These are phyloP conservation scores for Caloenas nicobarica DNA, from an alignment of 2,113 vertebrate species.

Conservation along the genomic window DNA sequence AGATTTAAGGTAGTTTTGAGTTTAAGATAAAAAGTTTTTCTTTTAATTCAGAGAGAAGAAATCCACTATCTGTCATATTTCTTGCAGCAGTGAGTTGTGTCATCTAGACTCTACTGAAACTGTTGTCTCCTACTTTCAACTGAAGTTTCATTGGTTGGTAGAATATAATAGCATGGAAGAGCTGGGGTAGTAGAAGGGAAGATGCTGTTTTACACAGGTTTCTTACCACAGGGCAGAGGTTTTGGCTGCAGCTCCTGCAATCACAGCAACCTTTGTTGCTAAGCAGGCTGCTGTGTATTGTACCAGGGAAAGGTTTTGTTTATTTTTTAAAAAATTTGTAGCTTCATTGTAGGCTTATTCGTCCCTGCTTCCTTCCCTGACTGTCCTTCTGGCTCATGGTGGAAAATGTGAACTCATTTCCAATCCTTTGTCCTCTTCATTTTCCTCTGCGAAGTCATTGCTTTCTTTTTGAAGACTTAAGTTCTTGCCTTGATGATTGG, in stretches of 20 bases:
- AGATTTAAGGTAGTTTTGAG: neutral
- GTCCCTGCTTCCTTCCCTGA: neutral
- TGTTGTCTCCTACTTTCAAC: neutral
- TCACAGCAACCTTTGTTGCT: slow-evolving; percentile 51
- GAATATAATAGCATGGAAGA: neutral
- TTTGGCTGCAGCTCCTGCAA: slow-evolving; percentile 3
- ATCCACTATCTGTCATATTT: neutral
- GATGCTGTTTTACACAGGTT: neutral
- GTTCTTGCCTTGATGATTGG: neutral
- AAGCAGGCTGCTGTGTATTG: slow-evolving; percentile 25
- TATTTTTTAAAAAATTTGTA: neutral
- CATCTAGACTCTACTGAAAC: neutral
- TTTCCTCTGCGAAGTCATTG: neutral
- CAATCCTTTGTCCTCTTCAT: neutral
- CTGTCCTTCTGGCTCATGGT: neutral
- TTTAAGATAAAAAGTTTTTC: neutral
- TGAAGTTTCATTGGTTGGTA: neutral
- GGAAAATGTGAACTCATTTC: neutral
- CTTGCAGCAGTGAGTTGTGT: neutral
- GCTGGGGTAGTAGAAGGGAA: neutral
- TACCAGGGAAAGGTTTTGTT: neutral
- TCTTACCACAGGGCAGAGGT: neutral
- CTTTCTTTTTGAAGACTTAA: neutral
- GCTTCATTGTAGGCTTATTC: neutral
- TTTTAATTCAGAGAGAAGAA: neutral